Conservation (phyloP, 2,888 invertebrate genomes). For the Netelia fuscicornis region DNA sequence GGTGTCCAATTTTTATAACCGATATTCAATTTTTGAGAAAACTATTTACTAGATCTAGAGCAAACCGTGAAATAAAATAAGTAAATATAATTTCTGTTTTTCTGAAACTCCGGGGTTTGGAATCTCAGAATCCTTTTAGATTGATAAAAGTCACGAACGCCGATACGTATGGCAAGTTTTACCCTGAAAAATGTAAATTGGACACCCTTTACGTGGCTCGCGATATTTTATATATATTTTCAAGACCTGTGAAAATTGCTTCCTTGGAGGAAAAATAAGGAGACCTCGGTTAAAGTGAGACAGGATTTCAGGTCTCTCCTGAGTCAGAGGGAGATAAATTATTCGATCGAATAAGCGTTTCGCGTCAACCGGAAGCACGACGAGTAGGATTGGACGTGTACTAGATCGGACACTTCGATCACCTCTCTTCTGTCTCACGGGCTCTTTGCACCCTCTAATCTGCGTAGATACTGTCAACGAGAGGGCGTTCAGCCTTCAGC, state of each 20-base stretch:
- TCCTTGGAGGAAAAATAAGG: constrained; percentile 11
- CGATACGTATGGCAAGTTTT: not conserved
- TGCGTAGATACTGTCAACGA: constrained; percentile 77
- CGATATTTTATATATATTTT: not conserved
- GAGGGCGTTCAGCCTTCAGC: constrained; percentile 64
- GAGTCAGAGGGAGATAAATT: not conserved
- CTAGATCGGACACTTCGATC: constrained; percentile 73
- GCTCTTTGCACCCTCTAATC: constrained; percentile 72
- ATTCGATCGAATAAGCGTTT: constrained; percentile 37
- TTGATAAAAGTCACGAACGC: not conserved
- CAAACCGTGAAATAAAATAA: too few species aligned
- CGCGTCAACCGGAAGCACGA: not conserved
- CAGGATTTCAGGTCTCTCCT: not conserved
- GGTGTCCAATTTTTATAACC: not conserved
- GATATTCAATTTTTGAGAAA: not conserved
- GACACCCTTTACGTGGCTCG: not conserved
- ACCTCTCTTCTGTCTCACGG: constrained; percentile 67
- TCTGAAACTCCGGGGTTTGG: too few species aligned
- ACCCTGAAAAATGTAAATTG: not conserved
- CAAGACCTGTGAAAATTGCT: constrained; percentile 20
- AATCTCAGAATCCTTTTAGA: not conserved
- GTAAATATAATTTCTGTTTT: too few species aligned
- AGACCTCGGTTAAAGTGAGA: not conserved
- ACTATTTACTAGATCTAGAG: too few species aligned
- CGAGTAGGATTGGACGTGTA: constrained; percentile 19